A percentile compares a stretch with the other conserved stretches of the same genome.
Evolutionary conservation across 2,797 vertebrate species (phyloP).

Genomic region (Vespertilio murinus): DNA sequence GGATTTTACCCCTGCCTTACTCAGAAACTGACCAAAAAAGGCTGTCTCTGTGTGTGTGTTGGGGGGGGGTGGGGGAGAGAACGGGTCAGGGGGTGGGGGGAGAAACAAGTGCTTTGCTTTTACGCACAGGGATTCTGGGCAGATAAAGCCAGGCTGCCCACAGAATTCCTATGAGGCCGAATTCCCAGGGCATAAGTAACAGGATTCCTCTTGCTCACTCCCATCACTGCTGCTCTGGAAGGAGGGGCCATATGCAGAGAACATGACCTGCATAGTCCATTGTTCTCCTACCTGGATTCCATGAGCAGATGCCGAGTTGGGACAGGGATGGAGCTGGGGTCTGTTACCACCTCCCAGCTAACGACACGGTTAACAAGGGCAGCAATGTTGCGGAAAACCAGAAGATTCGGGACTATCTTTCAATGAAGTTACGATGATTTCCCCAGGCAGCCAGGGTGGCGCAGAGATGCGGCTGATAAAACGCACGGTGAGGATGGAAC

Average conservation of each 20-base stretch:
- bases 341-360: constrained; percentile 39
- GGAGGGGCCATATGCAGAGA: background rate
- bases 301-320: background rate
- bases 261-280: background rate
- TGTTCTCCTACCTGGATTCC: background rate
- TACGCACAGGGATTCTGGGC: constrained; percentile 9
- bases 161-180: background rate
- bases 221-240: background rate
- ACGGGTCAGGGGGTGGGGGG: too few species aligned
- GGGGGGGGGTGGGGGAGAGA: too few species aligned
- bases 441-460: constrained; percentile 70
- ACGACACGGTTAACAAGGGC: constrained; percentile 69
- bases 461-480: constrained; percentile 76
- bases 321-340: background rate
- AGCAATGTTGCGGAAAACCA: constrained; percentile 70
- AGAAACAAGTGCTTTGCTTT: background rate
- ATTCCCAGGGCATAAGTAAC: background rate
- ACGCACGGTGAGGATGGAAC: background rate
- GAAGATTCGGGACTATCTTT: constrained; percentile 52
- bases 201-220: background rate
- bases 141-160: background rate
- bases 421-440: constrained; percentile 72
- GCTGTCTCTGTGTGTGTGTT: too few species aligned
- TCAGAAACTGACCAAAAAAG: background rate
- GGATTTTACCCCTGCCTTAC: background rate